Evolutionary conservation across 2,888 invertebrate species (phyloP).

Genomic region (Metalampra italica): DNA sequence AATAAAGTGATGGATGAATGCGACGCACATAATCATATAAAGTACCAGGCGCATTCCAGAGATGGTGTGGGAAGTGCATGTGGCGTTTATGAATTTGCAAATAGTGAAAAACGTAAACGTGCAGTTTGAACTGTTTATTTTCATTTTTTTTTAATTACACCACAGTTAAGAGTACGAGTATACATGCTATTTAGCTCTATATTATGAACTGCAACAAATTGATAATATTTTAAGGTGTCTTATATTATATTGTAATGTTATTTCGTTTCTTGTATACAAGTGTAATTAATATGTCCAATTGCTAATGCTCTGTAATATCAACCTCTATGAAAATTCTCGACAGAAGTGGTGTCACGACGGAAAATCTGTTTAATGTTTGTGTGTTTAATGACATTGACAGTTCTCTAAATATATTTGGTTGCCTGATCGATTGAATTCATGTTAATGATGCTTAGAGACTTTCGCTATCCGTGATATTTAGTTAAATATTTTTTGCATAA

Average conservation of each 20-base stretch:
- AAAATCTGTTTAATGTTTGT: no score
- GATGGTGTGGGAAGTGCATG: constrained; percentile 45
- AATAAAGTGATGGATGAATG: constrained; percentile 41
- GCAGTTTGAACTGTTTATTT: constrained; percentile 37
- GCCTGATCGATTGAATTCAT: background rate
- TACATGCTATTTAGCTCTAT: constrained; percentile 16
- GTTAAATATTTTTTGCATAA: no score
- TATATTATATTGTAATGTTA: constrained; percentile 1
- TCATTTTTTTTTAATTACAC: background rate
- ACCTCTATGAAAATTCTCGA: background rate
- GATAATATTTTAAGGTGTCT: constrained; percentile 8
- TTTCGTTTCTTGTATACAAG: background rate
- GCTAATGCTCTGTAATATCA: background rate
- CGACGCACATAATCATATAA: constrained; percentile 38
- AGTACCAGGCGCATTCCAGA: constrained; percentile 65
- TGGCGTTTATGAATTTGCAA: constrained; percentile 29
- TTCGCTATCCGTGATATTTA: background rate
- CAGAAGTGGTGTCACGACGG: background rate
- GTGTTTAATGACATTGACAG: no score
- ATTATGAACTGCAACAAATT: constrained; percentile 29
- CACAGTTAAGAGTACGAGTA: background rate
- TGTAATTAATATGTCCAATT: background rate
- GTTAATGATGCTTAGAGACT: background rate
- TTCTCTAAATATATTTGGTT: no score
- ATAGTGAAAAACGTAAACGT: constrained; percentile 43